A percentile compares a stretch with the other conserved stretches of the same genome.
These are phyloP conservation scores for Drosophila insularis DNA, from an alignment of 1,140 invertebrate genomes.

Conservation along the genomic window DNA sequence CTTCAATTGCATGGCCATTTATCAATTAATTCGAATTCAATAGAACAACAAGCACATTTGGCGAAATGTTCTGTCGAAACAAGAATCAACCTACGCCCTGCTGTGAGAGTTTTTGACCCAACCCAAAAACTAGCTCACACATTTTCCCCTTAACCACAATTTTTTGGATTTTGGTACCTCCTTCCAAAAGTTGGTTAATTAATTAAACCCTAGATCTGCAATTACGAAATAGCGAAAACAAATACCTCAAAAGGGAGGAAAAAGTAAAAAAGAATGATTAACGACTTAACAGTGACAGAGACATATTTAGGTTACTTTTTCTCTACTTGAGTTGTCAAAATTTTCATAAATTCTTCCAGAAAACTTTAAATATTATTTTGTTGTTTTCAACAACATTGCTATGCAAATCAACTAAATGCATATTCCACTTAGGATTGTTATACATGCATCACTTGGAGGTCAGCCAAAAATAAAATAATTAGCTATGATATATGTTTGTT, in stretches of 20 bases:
- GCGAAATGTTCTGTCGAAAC: conserved; percentile 15
- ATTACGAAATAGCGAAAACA: neutral
- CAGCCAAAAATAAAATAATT: no score
- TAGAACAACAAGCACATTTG: conserved; percentile 17
- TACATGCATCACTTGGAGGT: no score
- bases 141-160: neutral
- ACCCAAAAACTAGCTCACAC: neutral
- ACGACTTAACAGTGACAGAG: neutral
- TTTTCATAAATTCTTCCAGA: no score
- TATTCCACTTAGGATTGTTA: no score
- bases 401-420: no score
- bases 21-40: conserved; percentile 62
- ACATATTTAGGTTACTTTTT: no score
- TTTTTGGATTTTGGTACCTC: neutral
- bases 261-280: neutral
- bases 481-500: no score
- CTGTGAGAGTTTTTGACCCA: neutral
- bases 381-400: no score
- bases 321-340: no score
- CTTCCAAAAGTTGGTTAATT: neutral
- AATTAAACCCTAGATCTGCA: conserved; percentile 4
- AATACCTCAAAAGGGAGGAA: neutral
- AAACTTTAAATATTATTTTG: no score
- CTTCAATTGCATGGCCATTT: conserved; percentile 33
- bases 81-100: neutral